These are phyloP conservation scores for Pipra filicauda DNA, from an alignment of 2,113 vertebrate genomes.

Conservation along the genomic window DNA sequence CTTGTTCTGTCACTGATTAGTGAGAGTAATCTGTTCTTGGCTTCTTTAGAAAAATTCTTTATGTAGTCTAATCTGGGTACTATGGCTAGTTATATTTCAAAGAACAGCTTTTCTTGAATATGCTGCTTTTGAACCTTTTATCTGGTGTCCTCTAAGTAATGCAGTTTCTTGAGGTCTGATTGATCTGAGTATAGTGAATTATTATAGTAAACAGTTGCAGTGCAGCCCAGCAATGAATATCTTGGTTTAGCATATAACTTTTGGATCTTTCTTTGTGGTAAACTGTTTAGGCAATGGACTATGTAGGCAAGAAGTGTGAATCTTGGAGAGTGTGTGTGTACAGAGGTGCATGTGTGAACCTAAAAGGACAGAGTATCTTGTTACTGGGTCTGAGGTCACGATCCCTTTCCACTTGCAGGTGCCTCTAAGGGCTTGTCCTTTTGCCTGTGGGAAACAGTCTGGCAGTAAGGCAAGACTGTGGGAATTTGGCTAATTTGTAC, in stretches of 20 bases:
- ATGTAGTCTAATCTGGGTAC: neutral
- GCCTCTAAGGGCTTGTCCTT: neutral
- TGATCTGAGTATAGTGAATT: neutral
- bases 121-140: neutral
- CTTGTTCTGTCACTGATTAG: slow-evolving; percentile 11
- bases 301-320: neutral
- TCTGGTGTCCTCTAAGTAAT: neutral
- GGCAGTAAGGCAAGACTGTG: neutral
- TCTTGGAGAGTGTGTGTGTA: neutral
- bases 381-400: neutral
- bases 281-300: neutral
- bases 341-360: neutral
- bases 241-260: neutral
- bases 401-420: neutral
- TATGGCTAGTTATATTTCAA: neutral
- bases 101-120: neutral
- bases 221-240: neutral
- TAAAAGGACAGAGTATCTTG: neutral
- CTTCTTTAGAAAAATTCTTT: slow-evolving; percentile 31
- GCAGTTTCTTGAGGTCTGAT: neutral
- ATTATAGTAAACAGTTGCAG: neutral
- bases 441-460: slow-evolving; percentile 26
- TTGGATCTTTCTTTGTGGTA: neutral
- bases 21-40: slow-evolving; percentile 49
- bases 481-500: slow-evolving; percentile 34